phyloP scores from a whole-genome alignment of 2,113 vertebrate genomes.

The Pardalotus punctatus region DNA sequence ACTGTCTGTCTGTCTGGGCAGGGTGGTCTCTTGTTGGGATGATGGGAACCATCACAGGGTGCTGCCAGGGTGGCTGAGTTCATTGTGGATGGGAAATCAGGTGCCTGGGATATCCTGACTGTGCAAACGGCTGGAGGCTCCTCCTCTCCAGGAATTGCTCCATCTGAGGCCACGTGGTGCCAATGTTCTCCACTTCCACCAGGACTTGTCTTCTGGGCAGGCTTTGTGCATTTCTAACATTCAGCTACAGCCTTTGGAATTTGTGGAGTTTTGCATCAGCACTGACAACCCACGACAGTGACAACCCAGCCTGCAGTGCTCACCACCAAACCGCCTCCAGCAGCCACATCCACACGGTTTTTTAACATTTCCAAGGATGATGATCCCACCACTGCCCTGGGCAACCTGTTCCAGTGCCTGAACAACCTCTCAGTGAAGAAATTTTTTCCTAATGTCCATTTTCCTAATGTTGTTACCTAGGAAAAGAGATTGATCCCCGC shows the following conservation, averaged over 20 bases:
- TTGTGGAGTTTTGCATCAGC: not conserved
- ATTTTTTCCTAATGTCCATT: not conserved
- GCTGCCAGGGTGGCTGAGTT: not conserved
- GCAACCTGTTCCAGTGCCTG: not conserved
- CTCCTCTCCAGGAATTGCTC: not conserved
- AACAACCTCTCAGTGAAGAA: not conserved
- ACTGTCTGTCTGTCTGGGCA: not conserved
- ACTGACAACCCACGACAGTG: not conserved
- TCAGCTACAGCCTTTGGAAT: not conserved
- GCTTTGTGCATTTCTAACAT: not conserved
- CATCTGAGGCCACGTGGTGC: not conserved
- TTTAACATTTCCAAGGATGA: not conserved
- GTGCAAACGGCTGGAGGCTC: not conserved
- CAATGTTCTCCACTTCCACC: not conserved
- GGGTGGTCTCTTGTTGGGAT: not conserved
- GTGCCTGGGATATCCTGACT: not conserved
- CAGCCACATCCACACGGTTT: not conserved
- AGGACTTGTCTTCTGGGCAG: not conserved
- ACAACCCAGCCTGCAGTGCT: not conserved
- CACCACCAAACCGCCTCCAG: not conserved
- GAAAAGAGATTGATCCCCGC: fast-evolving
- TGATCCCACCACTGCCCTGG: not conserved
- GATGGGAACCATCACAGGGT: not conserved
- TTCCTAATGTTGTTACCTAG: too few relatives aligned
- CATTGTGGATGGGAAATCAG: not conserved